Base-by-base conservation (phyloP, 2,797 vertebrate genomes). In the Lophius americanus region DNA sequence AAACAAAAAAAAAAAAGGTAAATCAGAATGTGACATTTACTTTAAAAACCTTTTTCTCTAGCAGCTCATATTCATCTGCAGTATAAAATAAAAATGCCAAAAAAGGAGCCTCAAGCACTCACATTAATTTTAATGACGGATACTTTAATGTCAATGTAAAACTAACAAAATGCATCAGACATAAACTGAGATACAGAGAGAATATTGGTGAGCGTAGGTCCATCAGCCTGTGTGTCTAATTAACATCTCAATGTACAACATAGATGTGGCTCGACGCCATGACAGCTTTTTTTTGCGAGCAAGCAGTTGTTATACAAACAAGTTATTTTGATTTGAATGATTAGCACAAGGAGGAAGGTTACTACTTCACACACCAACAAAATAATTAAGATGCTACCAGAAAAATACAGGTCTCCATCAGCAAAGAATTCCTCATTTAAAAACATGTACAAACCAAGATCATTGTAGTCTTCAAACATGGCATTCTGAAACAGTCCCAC, bases 31-130 rank as follows among this genome's bases (percentile, higher is more conserved):
- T 70, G 65, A 69, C 32, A 36, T 60, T 64, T 68, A 78, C 48
- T 70, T 83, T 89, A 85, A 91, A 89, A 91, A 68, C 39, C 1
- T 61, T 65, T 67, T 60, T 36, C 58, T 78, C 49, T 23, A 57
- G 56, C 67, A 76, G 64, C 50, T 47, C 72, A 68, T 51, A 12
- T 48, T 53, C 35, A 43, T 37, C 9, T 46, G n/a, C 38, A 5
- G 64, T 32, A 73, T 41, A 66, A 63, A 61, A 72, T 73, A 50
- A 49, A 35, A 39, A 76, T 0, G 2, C 33, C 7, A 63, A 71
- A 72, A 35, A 61, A 60, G 46, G 43, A 73, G 51, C 51, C 47
- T 67, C 6, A 33, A 73, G 51, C 51, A 67, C 39, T 70, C 11
- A 81, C 79, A 79, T 62, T 60, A 82, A 60, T 37, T 64, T 12